Percentiles rank a stretch among this genome's conserved stretches.
Evolutionary conservation across 2,113 vertebrate genomes (phyloP).

Genomic region (Gallinago jamesoni): DNA sequence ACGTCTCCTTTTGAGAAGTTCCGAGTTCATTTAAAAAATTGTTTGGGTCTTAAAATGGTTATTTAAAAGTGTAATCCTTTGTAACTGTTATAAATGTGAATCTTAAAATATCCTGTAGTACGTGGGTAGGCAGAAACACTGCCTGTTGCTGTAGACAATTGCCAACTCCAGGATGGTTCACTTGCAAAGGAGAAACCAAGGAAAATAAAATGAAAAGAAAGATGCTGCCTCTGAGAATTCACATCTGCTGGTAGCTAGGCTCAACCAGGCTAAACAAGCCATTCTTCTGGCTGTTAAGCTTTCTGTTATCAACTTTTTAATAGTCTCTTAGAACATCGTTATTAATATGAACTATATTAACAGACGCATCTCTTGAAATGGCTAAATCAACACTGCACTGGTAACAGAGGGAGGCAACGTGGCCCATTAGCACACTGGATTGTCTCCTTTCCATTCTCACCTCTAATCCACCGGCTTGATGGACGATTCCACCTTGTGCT

Average conservation of each 20-base stretch:
- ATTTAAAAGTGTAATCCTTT: background rate
- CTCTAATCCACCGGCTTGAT: background rate
- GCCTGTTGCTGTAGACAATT: background rate
- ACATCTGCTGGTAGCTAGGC: background rate
- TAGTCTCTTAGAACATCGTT: background rate
- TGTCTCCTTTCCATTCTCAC: background rate
- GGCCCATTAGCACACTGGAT: background rate
- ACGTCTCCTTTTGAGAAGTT: background rate
- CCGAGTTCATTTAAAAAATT: background rate
- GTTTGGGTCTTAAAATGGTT: background rate
- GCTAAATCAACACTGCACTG: background rate
- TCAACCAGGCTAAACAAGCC: background rate
- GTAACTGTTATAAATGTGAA: background rate
- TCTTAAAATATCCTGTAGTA: background rate
- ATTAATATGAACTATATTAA: background rate
- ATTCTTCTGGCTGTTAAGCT: background rate
- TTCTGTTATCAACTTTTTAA: background rate
- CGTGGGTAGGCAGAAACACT: background rate
- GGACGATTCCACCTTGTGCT: background rate
- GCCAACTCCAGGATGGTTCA: background rate
- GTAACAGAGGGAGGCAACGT: background rate
- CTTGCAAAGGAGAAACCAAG: background rate
- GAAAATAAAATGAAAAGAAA: background rate
- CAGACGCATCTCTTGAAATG: background rate
- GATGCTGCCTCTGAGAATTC: background rate